A percentile compares a stretch with the other conserved stretches of the same genome.
Conservation (phyloP, 2,888 invertebrate genomes). For the Lymantria monacha region DNA sequence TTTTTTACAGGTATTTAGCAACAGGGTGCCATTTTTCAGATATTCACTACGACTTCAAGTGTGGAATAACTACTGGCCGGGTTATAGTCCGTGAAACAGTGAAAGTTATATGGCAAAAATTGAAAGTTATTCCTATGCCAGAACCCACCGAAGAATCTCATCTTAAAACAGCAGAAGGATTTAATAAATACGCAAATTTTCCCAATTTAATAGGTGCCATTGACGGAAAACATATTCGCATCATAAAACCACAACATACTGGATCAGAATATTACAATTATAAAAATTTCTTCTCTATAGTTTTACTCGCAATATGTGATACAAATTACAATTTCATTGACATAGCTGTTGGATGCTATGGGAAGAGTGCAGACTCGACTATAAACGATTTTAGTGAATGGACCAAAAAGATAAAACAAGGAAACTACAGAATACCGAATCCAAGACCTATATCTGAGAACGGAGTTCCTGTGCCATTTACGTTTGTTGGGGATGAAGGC, state of each 20-base stretch:
- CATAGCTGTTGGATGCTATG: conserved; percentile 16
- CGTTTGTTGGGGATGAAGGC: conserved; percentile 2
- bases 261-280: conserved; percentile 21
- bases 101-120: not conserved
- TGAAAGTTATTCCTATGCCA: not conserved
- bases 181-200: conserved; percentile 6
- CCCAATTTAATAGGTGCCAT: conserved; percentile 5
- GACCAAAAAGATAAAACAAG: conserved; percentile 1
- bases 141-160: conserved; percentile 1
- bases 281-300: conserved; percentile 18
- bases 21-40: not conserved
- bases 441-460: not conserved
- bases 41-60: not conserved
- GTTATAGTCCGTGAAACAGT: not conserved
- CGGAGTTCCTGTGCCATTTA: not conserved
- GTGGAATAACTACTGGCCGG: not conserved
- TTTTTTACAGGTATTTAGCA: not conserved
- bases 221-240: conserved; percentile 7
- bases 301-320: conserved; percentile 21
- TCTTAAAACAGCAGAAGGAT: conserved; percentile 5
- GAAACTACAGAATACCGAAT: not conserved
- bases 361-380: conserved; percentile 14
- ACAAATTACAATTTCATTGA: conserved; percentile 9
- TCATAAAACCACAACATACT: conserved; percentile 11
- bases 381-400: conserved; percentile 11